Conservation (phyloP, 1,140 invertebrate species). For the Glossosoma conforme region DNA sequence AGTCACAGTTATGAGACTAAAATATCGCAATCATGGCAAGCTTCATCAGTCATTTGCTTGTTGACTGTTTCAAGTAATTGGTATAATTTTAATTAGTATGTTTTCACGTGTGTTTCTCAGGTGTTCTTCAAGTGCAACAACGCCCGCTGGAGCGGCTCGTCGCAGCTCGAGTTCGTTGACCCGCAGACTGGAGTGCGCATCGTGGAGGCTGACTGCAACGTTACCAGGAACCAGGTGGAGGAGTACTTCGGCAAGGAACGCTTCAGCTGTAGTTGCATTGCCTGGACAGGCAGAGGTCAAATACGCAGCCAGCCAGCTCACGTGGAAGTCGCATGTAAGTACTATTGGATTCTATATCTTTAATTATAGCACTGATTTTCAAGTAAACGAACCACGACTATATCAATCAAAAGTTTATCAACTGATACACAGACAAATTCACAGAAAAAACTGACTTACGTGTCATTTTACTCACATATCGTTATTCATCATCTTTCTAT, state of each 20-base stretch:
- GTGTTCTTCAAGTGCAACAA: constrained; percentile 80
- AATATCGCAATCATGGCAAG: background rate
- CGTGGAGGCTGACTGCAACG: constrained; percentile 78
- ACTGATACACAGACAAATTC: background rate
- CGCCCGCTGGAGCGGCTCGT: constrained; percentile 54
- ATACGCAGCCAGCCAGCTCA: constrained; percentile 76
- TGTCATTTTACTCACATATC: no score
- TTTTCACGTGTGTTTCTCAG: constrained; percentile 48
- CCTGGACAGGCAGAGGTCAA: constrained; percentile 69
- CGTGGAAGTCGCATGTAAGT: constrained; percentile 88
- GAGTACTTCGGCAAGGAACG: constrained; percentile 84
- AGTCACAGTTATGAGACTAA: background rate
- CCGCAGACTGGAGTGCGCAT: constrained; percentile 79
- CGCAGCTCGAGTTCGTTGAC: constrained; percentile 60
- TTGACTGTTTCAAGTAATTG: background rate
- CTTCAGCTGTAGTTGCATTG: constrained; percentile 84
- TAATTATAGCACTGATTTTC: no score
- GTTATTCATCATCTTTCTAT: no score
- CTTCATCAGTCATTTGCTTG: background rate
- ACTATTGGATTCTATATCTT: constrained; percentile 3
- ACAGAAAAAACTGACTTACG: no score
- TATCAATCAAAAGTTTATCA: no score
- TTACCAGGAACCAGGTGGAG: constrained; percentile 81
- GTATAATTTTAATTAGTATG: background rate
- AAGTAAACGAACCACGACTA: no score